phyloP scores from a whole-genome alignment of 2,113 vertebrate genomes.

The Microtus pennsylvanicus region DNA sequence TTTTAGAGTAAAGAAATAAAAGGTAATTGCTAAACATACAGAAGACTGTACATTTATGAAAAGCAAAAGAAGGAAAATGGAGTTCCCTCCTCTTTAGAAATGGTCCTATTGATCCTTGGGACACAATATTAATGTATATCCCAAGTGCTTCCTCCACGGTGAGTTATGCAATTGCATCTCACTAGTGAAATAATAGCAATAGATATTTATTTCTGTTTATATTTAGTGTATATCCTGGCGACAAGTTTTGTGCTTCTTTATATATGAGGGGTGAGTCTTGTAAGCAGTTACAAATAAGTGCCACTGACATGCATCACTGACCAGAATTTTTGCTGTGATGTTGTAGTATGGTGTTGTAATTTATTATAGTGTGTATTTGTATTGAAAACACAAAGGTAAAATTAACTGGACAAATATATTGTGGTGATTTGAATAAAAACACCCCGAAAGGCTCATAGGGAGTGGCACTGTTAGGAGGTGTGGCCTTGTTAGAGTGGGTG shows the following conservation, averaged over 20 bases:
- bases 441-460: neutral
- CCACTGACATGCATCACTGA: neutral
- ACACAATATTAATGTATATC: neutral
- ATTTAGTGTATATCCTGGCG: slow-evolving; percentile 1
- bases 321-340: neutral
- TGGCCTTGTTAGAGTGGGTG: no score
- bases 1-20: neutral
- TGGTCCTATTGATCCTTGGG: neutral
- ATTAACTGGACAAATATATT: neutral
- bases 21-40: neutral
- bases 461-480: neutral
- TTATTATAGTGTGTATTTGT: neutral
- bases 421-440: neutral
- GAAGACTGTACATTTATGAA: neutral
- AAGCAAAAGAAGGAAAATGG: slow-evolving; percentile 31
- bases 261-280: neutral
- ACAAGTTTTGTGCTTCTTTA: slow-evolving; percentile 24
- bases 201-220: slow-evolving; percentile 37
- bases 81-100: neutral
- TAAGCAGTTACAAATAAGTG: slow-evolving; percentile 31
- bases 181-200: slow-evolving; percentile 17
- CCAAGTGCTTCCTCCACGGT: neutral
- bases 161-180: slow-evolving; percentile 50
- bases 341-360: neutral
- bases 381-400: slow-evolving; percentile 34